phyloP scores from a whole-genome alignment of 2,888 invertebrate genomes.

The Nymphalis c-album region DNA sequence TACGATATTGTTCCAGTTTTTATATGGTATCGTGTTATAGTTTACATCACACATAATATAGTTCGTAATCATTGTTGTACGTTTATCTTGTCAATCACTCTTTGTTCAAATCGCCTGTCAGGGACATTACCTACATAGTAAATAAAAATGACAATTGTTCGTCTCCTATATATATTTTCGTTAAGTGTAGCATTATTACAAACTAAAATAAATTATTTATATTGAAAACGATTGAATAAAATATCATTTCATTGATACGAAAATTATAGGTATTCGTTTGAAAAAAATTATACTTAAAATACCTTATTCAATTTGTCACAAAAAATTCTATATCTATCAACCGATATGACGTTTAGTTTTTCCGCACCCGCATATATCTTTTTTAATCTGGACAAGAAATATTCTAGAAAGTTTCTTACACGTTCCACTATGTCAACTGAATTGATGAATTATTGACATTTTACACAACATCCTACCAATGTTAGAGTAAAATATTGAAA shows the following conservation, averaged over 20 bases:
- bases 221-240: too few relatives aligned
- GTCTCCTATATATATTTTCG: background rate
- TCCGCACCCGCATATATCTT: background rate
- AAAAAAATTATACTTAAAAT: background rate
- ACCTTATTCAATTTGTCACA: background rate
- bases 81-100: conserved; percentile 35
- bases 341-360: conserved; percentile 1
- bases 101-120: conserved; percentile 22
- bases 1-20: background rate
- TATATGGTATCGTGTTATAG: conserved; percentile 9
- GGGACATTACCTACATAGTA: conserved; percentile 5
- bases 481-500: background rate
- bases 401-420: conserved; percentile 7
- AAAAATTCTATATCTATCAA: background rate
- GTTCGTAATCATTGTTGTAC: conserved; percentile 22
- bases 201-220: too few relatives aligned
- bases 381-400: background rate
- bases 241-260: too few relatives aligned
- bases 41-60: conserved; percentile 17
- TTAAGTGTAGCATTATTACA: too few relatives aligned
- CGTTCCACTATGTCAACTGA: conserved; percentile 2
- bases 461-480: conserved; percentile 6
- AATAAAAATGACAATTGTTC: background rate
- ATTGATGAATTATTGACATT: conserved; percentile 8
- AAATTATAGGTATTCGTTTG: too few relatives aligned